Conservation (phyloP, 1,140 invertebrate species). For the Panagrolaimus sp. region DNA sequence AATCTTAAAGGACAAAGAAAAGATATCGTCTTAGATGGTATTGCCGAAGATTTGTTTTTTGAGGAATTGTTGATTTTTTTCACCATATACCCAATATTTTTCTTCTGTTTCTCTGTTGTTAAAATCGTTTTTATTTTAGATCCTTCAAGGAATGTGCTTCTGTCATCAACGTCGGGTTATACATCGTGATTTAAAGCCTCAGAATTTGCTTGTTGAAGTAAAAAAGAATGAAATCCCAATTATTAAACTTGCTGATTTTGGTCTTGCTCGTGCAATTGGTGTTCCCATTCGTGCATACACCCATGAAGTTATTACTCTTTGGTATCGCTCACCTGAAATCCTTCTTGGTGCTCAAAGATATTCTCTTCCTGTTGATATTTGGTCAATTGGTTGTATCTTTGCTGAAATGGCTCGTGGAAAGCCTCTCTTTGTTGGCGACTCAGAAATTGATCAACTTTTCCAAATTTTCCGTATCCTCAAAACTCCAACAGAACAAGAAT, state of each 20-base stretch:
- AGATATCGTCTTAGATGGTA: not conserved
- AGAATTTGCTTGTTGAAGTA: constrained; percentile 88
- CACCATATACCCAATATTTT: constrained; percentile 59
- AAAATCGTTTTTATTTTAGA: constrained; percentile 66
- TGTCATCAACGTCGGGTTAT: constrained; percentile 88
- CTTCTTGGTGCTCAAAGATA: constrained; percentile 80
- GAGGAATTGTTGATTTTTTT: not conserved
- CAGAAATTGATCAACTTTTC: constrained; percentile 90
- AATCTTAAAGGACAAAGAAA: not conserved
- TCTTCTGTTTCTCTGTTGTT: no score
- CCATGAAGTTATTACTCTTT: constrained; percentile 94
- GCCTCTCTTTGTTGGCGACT: constrained; percentile 87
- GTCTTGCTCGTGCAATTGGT: constrained; percentile 87
- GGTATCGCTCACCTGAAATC: constrained; percentile 97
- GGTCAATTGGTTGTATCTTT: constrained; percentile 94
- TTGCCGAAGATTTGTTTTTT: not conserved
- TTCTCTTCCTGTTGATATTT: constrained; percentile 73
- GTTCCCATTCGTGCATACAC: constrained; percentile 87
- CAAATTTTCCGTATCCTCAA: constrained; percentile 79
- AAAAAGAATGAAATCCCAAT: constrained; percentile 70
- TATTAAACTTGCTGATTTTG: constrained; percentile 98
- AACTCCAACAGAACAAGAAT: constrained; percentile 82
- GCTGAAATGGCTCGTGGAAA: constrained; percentile 85
- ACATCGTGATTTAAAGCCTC: constrained; percentile 94
- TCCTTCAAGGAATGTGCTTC: constrained; percentile 85